Conservation (phyloP, 2,888 invertebrate genomes). For the Tribolium freemani region DNA sequence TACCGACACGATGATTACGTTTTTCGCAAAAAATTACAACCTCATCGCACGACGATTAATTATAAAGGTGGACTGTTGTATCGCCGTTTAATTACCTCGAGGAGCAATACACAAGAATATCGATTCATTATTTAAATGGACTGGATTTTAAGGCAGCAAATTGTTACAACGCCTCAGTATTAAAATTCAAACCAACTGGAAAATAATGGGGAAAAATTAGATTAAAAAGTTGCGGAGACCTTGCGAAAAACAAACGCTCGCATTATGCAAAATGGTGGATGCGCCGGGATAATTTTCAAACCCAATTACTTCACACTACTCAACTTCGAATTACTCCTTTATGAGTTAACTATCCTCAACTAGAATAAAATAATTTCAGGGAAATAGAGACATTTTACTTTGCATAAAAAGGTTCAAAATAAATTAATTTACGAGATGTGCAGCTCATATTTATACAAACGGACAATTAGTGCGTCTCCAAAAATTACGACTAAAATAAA, state of each 20-base stretch:
- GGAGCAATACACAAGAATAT: neutral
- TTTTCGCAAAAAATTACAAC: neutral
- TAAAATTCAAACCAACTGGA: neutral
- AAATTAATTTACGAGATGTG: too few species aligned
- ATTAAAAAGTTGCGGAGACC: neutral
- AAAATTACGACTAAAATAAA: too few species aligned
- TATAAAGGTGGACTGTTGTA: neutral
- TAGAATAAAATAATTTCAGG: too few species aligned
- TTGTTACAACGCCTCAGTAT: neutral
- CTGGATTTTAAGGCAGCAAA: neutral
- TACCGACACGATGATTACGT: constrained; percentile 20
- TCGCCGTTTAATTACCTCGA: neutral
- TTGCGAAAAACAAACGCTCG: neutral
- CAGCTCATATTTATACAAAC: too few species aligned
- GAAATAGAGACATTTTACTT: too few species aligned
- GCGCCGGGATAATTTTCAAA: neutral
- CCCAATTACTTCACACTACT: neutral
- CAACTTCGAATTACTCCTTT: too few species aligned
- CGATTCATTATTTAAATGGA: neutral
- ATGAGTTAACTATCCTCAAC: too few species aligned
- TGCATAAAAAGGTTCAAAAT: too few species aligned
- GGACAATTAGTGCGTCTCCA: too few species aligned
- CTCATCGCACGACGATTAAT: constrained; percentile 1
- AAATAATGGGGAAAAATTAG: too few species aligned
- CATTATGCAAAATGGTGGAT: neutral